These are phyloP conservation scores for Oryctes rhinoceros DNA, from an alignment of 1,140 invertebrate species.

Conservation along the genomic window DNA sequence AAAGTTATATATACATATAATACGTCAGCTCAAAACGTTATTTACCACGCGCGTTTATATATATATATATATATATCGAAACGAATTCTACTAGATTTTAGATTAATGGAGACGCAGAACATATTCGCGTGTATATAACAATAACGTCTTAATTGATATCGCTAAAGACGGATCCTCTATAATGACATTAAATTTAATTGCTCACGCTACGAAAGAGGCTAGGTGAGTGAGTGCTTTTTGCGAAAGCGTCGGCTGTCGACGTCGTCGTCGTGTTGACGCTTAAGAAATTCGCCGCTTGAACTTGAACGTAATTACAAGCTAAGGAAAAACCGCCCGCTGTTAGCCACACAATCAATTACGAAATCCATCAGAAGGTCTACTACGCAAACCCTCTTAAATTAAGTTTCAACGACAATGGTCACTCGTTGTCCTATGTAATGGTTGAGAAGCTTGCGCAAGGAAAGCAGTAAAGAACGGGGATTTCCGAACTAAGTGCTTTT, in stretches of 20 bases:
- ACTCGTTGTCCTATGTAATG: background rate
- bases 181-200: constrained; percentile 20
- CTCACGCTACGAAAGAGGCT: background rate
- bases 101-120: background rate
- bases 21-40: too few species aligned
- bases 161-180: background rate
- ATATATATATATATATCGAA: too few species aligned
- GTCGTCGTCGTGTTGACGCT: background rate
- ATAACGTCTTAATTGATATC: background rate
- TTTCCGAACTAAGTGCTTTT: too few species aligned
- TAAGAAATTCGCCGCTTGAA: background rate
- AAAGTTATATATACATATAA: too few species aligned
- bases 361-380: constrained; percentile 1
- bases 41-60: too few species aligned
- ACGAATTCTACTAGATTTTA: too few species aligned
- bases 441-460: too few species aligned
- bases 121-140: background rate
- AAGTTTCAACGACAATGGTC: constrained; percentile 8
- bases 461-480: too few species aligned
- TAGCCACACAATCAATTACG: constrained; percentile 4
- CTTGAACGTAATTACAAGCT: background rate
- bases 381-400: background rate
- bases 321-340: background rate
- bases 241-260: background rate
- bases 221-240: constrained; percentile 9